Evolutionary conservation across 2,888 invertebrate genomes (phyloP).

Genomic region (Oscheius sp.): DNA sequence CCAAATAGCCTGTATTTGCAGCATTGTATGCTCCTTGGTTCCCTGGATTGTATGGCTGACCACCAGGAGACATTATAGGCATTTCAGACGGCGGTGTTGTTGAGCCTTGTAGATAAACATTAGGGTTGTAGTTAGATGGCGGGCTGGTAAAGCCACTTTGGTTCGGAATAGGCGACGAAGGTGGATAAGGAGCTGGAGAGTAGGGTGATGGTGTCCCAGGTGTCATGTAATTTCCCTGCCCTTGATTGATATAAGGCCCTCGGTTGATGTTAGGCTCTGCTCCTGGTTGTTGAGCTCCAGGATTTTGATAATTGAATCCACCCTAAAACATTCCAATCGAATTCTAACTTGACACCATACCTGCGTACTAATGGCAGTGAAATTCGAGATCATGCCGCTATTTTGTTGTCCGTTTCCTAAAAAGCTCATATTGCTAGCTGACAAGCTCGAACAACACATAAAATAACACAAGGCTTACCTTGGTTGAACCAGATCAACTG

Average conservation of each 20-base stretch:
- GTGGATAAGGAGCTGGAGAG: neutral
- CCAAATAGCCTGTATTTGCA: conserved; percentile 10
- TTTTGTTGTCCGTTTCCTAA: conserved; percentile 33
- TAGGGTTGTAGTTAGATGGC: conserved; percentile 27
- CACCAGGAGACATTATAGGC: conserved; percentile 4
- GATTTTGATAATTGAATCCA: conserved; percentile 24
- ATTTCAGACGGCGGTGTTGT: conserved; percentile 7
- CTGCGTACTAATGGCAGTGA: conserved; percentile 30
- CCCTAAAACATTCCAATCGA: conserved; percentile 10
- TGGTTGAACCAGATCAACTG: conserved; percentile 14
- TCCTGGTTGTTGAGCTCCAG: too few relatives aligned
- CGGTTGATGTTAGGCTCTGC: too few relatives aligned
- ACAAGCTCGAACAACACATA: neutral
- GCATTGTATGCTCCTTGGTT: conserved; percentile 12
- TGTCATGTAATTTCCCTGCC: too few relatives aligned
- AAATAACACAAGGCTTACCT: neutral
- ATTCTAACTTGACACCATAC: conserved; percentile 25
- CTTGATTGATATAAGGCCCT: too few relatives aligned
- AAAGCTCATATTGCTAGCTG: conserved; percentile 16
- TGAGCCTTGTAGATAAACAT: conserved; percentile 22
- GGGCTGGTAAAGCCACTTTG: conserved; percentile 9
- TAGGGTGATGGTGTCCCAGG: neutral
- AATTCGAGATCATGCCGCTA: conserved; percentile 28
- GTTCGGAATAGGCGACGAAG: neutral
- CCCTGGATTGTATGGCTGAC: conserved; percentile 12